These are phyloP conservation scores for Pseudorasbora parva DNA, from an alignment of 2,113 vertebrate genomes.

Conservation along the genomic window DNA sequence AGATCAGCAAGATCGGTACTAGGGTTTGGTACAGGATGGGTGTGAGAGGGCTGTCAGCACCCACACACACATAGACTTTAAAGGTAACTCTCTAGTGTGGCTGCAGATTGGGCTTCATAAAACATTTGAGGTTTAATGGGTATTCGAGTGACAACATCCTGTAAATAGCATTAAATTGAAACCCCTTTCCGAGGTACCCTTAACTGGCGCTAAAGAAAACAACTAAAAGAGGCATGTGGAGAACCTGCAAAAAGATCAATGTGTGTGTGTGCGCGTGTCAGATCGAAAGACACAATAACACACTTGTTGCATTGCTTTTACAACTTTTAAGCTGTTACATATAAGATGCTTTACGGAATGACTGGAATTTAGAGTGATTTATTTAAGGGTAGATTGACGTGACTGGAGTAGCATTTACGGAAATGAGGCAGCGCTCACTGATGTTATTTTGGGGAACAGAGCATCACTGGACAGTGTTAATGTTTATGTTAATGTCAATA, in stretches of 20 bases:
- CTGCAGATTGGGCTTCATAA: conserved; percentile 7
- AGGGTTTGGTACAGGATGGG: conserved; percentile 29
- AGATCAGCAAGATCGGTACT: background rate
- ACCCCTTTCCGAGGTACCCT: background rate
- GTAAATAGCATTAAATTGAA: conserved; percentile 38
- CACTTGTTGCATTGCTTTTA: background rate
- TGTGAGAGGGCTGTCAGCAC: background rate
- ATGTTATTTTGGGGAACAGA: conserved; percentile 28
- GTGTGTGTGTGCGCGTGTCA: conserved; percentile 3
- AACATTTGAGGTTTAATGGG: conserved; percentile 23
- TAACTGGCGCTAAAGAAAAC: background rate
- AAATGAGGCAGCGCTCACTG: background rate
- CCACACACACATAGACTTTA: background rate
- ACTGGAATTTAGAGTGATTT: conserved; percentile 8
- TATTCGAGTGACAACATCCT: conserved; percentile 3
- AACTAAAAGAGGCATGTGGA: background rate
- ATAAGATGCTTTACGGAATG: background rate
- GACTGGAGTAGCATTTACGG: background rate
- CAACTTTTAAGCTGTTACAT: background rate
- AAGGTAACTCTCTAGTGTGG: conserved; percentile 1
- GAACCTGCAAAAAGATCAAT: background rate
- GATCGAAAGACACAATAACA: background rate
- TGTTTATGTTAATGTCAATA: conserved; percentile 4
- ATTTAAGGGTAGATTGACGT: background rate
- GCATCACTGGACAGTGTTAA: conserved; percentile 3